These are phyloP conservation scores for Cheilosia urbana DNA, from an alignment of 2,888 invertebrate genomes.

Conservation along the genomic window DNA sequence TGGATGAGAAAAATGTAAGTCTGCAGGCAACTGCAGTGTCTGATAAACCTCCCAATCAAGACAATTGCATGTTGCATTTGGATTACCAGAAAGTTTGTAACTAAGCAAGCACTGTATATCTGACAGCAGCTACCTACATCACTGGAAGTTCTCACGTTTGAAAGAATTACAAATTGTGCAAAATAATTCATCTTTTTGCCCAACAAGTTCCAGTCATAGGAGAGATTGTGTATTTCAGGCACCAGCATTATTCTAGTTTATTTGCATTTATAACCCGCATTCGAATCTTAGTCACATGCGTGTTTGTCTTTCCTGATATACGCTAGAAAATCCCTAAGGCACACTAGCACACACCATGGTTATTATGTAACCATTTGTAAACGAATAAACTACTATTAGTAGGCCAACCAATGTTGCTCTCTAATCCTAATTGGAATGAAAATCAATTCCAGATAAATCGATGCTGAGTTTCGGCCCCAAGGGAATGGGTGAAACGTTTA, in stretches of 20 bases:
- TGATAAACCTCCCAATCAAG: constrained; percentile 1
- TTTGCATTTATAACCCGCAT: constrained; percentile 2
- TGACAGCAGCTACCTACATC: constrained; percentile 7
- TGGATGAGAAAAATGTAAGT: constrained; percentile 10
- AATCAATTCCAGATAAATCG: constrained; percentile 41
- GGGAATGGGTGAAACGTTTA: background rate
- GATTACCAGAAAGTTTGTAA: constrained; percentile 1
- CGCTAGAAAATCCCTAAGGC: background rate
- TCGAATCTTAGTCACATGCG: constrained; percentile 4
- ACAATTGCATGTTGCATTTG: constrained; percentile 30
- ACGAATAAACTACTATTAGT: constrained; percentile 28
- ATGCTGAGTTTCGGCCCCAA: background rate
- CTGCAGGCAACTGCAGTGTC: background rate
- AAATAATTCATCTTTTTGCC: constrained; percentile 9
- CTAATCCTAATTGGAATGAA: constrained; percentile 39
- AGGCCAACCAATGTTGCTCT: constrained; percentile 1
- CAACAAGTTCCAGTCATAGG: background rate
- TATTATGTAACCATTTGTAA: background rate
- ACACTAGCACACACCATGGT: background rate
- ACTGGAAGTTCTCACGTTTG: constrained; percentile 16
- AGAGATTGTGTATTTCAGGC: background rate
- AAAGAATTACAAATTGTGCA: background rate
- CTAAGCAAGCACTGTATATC: background rate
- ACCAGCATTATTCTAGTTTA: constrained; percentile 1
- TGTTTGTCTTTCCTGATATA: constrained; percentile 1